Percentiles rank a stretch among this genome's conserved stretches.
phyloP scores from a whole-genome alignment of 1,140 invertebrate species.

The Drosophila repleta region DNA sequence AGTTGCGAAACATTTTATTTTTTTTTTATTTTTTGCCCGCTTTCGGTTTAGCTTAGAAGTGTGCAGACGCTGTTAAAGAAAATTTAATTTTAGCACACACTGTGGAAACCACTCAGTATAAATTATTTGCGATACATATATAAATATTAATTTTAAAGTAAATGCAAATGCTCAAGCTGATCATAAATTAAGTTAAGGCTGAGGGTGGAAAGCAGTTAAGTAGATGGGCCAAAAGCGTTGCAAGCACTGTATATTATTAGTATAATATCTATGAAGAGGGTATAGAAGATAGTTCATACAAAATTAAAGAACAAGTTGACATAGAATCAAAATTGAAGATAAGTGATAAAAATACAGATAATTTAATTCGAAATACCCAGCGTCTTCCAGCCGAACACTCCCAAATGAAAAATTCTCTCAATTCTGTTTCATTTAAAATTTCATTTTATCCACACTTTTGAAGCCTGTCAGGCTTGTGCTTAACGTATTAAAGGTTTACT shows the following conservation, averaged over 20 bases:
- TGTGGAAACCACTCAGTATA: conserved; percentile 33
- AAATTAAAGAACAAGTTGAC: too few relatives aligned
- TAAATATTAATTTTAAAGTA: conserved; percentile 1
- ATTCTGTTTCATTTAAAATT: too few relatives aligned
- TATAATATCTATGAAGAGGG: too few relatives aligned
- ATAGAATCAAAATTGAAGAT: too few relatives aligned
- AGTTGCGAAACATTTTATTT: conserved; percentile 56
- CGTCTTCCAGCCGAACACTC: too few relatives aligned
- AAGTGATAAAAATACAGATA: too few relatives aligned
- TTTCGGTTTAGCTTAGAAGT: conserved; percentile 31
- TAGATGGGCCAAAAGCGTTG: neutral
- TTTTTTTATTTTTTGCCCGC: conserved; percentile 23
- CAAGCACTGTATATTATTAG: neutral
- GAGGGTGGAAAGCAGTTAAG: neutral
- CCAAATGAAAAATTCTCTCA: too few relatives aligned
- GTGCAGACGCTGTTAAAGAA: conserved; percentile 26
- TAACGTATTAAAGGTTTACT: conserved; percentile 2
- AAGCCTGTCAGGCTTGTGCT: neutral
- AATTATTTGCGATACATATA: conserved; percentile 22
- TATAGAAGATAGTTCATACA: too few relatives aligned
- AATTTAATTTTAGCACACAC: conserved; percentile 54
- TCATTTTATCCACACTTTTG: neutral
- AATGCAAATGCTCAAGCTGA: conserved; percentile 9
- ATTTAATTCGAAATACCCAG: too few relatives aligned
- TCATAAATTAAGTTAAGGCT: neutral